These are phyloP conservation scores for Neogale vison DNA, from an alignment of 2,113 vertebrate species.

Conservation along the genomic window DNA sequence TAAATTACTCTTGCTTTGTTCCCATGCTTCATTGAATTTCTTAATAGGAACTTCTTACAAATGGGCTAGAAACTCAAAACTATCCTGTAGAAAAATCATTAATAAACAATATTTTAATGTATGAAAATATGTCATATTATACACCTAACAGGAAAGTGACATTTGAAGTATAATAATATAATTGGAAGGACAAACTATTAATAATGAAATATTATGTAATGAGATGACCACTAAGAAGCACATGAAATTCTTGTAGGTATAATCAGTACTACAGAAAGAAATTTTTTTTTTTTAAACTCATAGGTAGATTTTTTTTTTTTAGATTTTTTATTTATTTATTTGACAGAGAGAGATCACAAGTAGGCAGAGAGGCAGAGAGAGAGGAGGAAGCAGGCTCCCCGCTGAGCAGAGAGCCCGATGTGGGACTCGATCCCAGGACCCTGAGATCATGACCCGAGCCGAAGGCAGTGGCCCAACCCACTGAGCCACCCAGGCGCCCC, in stretches of 20 bases:
- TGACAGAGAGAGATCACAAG: no score
- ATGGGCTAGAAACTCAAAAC: slow-evolving; percentile 57
- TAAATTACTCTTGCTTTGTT: slow-evolving; percentile 58
- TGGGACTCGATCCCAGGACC: no score
- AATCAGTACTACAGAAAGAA: background rate
- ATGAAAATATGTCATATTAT: slow-evolving; percentile 61
- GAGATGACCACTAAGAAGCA: background rate
- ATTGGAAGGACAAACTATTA: background rate
- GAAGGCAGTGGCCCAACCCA: no score
- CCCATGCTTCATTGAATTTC: slow-evolving; percentile 71
- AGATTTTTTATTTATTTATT: no score
- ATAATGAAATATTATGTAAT: background rate
- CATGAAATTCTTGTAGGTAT: background rate
- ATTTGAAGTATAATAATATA: slow-evolving; percentile 35
- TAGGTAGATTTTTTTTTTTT: no score
- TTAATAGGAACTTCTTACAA: slow-evolving; percentile 69
- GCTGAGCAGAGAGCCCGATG: no score
- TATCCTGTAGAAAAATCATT: slow-evolving; percentile 49
- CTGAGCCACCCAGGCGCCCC: no score
- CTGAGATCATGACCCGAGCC: no score
- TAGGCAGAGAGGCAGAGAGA: no score
- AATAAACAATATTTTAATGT: slow-evolving; percentile 65
- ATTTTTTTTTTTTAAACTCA: no score
- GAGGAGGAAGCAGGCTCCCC: no score
- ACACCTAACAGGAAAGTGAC: slow-evolving; percentile 50